Percentiles rank a stretch among this genome's conserved stretches.
phyloP scores from a whole-genome alignment of 2,113 vertebrate genomes.

The Ageneiosus marmoratus region DNA sequence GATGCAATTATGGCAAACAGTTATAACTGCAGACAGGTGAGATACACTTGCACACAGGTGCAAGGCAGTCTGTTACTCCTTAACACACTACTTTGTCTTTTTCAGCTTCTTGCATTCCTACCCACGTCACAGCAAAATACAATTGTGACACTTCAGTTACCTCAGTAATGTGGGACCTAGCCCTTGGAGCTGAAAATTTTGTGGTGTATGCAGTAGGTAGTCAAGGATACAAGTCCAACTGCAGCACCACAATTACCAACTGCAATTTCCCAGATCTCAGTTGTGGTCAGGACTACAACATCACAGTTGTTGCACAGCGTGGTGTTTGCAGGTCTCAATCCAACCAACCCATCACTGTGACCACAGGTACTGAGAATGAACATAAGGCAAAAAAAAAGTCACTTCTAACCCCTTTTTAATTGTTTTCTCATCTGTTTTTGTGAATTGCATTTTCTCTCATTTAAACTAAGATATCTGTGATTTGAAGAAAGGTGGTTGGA shows the following conservation, averaged over 20 bases:
- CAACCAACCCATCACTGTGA: slow-evolving; percentile 54
- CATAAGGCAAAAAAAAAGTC: neutral
- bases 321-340: slow-evolving; percentile 61
- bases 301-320: slow-evolving; percentile 64
- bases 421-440: neutral
- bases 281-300: slow-evolving; percentile 72
- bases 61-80: neutral
- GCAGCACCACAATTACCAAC: slow-evolving; percentile 49
- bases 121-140: slow-evolving; percentile 45
- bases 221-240: slow-evolving; percentile 54
- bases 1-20: neutral
- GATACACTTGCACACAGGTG: neutral
- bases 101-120: slow-evolving; percentile 73
- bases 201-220: slow-evolving; percentile 58
- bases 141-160: slow-evolving; percentile 65
- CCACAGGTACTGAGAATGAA: slow-evolving; percentile 64
- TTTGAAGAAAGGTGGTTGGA: neutral
- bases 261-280: slow-evolving; percentile 62
- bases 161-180: slow-evolving; percentile 64
- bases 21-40: neutral
- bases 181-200: slow-evolving; percentile 65
- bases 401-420: neutral
- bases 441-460: neutral
- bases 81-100: slow-evolving; percentile 13
- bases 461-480: neutral